phyloP scores from a whole-genome alignment of 2,888 invertebrate genomes.

The Linyphia triangularis region DNA sequence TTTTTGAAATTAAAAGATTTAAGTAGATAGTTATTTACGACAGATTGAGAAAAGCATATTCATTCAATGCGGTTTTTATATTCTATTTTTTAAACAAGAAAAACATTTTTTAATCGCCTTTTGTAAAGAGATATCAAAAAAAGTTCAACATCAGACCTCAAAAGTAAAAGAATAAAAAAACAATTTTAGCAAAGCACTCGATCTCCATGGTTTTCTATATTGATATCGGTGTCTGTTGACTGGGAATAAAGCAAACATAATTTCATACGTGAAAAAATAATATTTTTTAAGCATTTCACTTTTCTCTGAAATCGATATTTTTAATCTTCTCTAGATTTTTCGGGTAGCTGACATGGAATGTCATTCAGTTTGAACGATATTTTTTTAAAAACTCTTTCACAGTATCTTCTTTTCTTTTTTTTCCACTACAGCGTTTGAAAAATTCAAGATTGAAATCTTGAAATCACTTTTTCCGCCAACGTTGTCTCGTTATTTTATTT shows the following conservation, averaged over 20 bases:
- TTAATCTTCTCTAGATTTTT: constrained; percentile 35
- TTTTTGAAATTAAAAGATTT: too few relatives aligned
- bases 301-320: constrained; percentile 40
- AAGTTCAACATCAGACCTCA: not conserved
- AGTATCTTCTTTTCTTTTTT: not conserved
- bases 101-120: too few relatives aligned
- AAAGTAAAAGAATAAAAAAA: not conserved
- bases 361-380: constrained; percentile 13
- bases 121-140: not conserved
- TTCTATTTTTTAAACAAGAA: too few relatives aligned
- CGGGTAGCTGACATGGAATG: constrained; percentile 5
- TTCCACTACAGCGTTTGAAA: constrained; percentile 5
- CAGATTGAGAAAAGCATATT: too few relatives aligned
- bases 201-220: not conserved
- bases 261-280: not conserved
- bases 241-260: not conserved
- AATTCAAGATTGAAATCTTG: constrained; percentile 40
- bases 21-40: too few relatives aligned
- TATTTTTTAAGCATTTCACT: not conserved
- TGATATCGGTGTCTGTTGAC: not conserved
- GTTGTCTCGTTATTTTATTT: not conserved
- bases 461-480: not conserved
- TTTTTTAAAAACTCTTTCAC: not conserved
- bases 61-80: too few relatives aligned
- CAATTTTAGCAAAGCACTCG: not conserved